A percentile compares a stretch with the other conserved stretches of the same genome.
These are phyloP conservation scores for Epinephelus cyanopodus DNA, from an alignment of 2,113 vertebrate genomes.

Conservation along the genomic window DNA sequence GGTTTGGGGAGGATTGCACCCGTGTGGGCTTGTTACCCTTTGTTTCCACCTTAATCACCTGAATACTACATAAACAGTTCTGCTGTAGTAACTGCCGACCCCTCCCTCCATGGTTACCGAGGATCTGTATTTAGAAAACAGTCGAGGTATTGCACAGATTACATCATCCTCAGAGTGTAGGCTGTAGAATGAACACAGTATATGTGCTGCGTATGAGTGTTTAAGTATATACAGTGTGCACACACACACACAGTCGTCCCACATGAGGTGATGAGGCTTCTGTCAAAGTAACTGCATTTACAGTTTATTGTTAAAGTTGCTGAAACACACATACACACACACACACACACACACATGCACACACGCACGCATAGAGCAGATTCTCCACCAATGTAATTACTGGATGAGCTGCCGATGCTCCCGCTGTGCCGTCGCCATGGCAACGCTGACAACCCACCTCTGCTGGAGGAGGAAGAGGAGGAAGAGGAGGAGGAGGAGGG, in stretches of 20 bases:
- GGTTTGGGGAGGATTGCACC: slow-evolving; percentile 10
- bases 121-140: slow-evolving; percentile 42
- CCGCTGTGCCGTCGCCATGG: slow-evolving; percentile 71
- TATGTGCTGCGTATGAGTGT: not conserved
- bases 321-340: slow-evolving; percentile 16
- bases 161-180: slow-evolving; percentile 32
- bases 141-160: slow-evolving; percentile 16
- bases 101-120: not conserved
- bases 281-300: slow-evolving; percentile 42
- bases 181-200: slow-evolving; percentile 22
- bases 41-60: slow-evolving; percentile 28
- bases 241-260: slow-evolving; percentile 12
- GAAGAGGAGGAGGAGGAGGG: slow-evolving; percentile 46
- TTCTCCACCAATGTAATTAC: slow-evolving; percentile 71
- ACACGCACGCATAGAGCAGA: slow-evolving; percentile 29
- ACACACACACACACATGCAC: slow-evolving; percentile 3
- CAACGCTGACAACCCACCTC: slow-evolving; percentile 77
- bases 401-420: slow-evolving; percentile 73
- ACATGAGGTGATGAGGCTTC: slow-evolving; percentile 37
- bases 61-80: not conserved
- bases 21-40: not conserved
- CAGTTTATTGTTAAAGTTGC: slow-evolving; percentile 50
- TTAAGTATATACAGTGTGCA: slow-evolving; percentile 8
- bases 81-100: slow-evolving; percentile 17
- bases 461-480: slow-evolving; percentile 60